Conservation (phyloP, 2,888 invertebrate genomes). For the Gisinianus flammeolus region DNA sequence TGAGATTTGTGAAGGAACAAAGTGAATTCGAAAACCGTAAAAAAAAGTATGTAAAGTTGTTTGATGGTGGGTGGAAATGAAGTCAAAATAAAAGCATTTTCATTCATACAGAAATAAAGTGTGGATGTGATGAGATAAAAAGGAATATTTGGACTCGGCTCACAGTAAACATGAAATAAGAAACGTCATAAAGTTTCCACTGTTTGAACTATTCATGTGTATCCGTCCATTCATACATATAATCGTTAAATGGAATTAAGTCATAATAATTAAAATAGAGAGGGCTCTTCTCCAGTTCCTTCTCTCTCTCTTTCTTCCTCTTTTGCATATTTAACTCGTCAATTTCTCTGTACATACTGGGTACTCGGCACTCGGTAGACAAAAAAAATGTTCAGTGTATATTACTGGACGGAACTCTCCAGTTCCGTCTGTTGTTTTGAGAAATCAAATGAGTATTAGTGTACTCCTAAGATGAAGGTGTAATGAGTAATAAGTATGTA, state of each 20-base stretch:
- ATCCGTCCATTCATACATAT: not conserved
- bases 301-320: not conserved
- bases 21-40: too few relatives aligned
- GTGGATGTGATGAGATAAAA: too few relatives aligned
- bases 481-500: not conserved
- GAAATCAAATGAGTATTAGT: not conserved
- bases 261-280: conserved; percentile 29
- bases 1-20: too few relatives aligned
- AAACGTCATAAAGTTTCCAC: not conserved
- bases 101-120: too few relatives aligned
- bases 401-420: not conserved
- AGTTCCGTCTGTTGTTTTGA: not conserved
- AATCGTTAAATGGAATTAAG: conserved; percentile 25
- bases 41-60: too few relatives aligned
- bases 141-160: not conserved
- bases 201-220: too few relatives aligned
- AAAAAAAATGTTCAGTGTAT: too few relatives aligned
- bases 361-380: not conserved
- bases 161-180: not conserved
- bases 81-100: too few relatives aligned
- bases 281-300: not conserved
- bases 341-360: conserved; percentile 7
- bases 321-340: conserved; percentile 28
- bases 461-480: not conserved
- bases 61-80: too few relatives aligned